Conservation (phyloP, 2,888 invertebrate genomes). For the Cephus runcator region DNA sequence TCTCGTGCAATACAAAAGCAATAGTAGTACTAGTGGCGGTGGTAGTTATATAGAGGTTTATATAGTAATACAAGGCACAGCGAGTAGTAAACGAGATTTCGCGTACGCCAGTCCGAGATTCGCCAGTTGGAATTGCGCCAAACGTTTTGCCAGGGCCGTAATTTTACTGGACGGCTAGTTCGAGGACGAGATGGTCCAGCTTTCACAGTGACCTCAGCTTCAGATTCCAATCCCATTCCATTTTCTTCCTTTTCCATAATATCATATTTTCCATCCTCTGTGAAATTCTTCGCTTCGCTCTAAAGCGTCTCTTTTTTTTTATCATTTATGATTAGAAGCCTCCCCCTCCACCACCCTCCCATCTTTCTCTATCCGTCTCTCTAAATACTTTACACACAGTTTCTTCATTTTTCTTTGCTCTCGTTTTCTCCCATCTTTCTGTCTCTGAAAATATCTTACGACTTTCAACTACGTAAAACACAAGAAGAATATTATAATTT, state of each 20-base stretch:
- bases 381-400: background rate
- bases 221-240: background rate
- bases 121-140: constrained; percentile 27
- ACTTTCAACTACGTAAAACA: background rate
- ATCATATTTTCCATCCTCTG: background rate
- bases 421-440: background rate
- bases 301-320: background rate
- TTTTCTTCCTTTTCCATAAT: no score
- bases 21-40: no score
- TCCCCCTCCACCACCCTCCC: background rate
- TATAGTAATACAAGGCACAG: background rate
- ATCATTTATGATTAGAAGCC: background rate
- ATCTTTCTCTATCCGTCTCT: background rate
- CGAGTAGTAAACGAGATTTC: constrained; percentile 7
- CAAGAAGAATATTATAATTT: no score
- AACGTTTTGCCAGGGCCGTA: constrained; percentile 21
- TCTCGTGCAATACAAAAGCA: background rate
- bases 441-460: background rate
- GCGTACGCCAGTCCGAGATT: constrained; percentile 15
- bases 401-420: background rate
- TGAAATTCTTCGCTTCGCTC: background rate
- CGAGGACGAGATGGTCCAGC: background rate
- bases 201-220: background rate
- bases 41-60: background rate
- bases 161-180: constrained; percentile 10